These are phyloP conservation scores for Argyrosomus regius DNA, from an alignment of 2,797 vertebrate genomes.

Conservation along the genomic window DNA sequence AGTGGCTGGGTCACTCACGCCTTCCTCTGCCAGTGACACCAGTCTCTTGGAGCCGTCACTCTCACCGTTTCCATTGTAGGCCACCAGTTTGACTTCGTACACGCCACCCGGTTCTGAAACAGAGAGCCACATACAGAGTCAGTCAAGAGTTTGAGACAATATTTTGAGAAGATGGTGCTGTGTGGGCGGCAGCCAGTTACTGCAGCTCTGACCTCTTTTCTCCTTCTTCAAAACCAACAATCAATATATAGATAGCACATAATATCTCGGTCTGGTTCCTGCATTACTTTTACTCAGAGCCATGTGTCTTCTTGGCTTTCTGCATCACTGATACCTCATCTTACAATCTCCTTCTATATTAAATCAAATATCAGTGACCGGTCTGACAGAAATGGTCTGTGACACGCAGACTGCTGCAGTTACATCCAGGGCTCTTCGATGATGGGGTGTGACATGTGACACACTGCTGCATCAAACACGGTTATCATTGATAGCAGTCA, in stretches of 20 bases:
- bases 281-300: background rate
- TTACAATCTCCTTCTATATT: background rate
- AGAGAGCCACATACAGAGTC: background rate
- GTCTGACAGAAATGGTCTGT: background rate
- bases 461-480: constrained; percentile 1
- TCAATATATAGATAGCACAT: background rate
- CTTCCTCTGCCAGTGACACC: constrained; percentile 82
- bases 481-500: background rate
- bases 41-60: constrained; percentile 82
- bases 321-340: background rate
- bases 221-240: background rate
- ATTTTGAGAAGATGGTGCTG: background rate
- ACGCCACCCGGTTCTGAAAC: constrained; percentile 77
- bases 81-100: constrained; percentile 86
- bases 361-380: background rate
- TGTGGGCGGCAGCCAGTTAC: too few species aligned
- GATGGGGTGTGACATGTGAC: background rate
- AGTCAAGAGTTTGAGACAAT: background rate
- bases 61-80: constrained; percentile 84
- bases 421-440: background rate
- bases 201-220: background rate
- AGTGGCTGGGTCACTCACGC: constrained; percentile 70
- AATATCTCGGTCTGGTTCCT: background rate
- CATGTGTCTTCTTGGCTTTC: background rate
- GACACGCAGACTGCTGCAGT: too few species aligned